Evolutionary conservation across 2,797 vertebrate genomes (phyloP).

Genomic region (Tadarida brasiliensis): DNA sequence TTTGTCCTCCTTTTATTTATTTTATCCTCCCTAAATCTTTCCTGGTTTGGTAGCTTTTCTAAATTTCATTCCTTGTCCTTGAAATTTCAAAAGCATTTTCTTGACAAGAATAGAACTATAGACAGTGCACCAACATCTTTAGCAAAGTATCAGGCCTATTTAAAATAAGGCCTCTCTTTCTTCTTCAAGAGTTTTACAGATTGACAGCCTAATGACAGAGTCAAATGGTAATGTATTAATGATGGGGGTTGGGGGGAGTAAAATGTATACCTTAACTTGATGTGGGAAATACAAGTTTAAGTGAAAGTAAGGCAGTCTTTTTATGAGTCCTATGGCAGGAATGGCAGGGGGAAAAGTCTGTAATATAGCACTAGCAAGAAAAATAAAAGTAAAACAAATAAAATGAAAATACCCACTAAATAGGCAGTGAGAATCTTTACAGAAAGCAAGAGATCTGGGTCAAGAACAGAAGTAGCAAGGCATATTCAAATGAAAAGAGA

Average conservation of each 20-base stretch:
- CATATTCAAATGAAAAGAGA: neutral
- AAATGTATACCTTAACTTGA: constrained; percentile 79
- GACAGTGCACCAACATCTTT: constrained; percentile 71
- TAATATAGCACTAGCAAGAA: constrained; percentile 17
- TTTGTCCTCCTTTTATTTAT: constrained; percentile 40
- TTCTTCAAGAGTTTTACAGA: constrained; percentile 75
- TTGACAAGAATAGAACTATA: constrained; percentile 79
- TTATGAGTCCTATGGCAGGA: constrained; percentile 57
- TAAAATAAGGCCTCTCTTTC: constrained; percentile 80
- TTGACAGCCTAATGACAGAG: constrained; percentile 82
- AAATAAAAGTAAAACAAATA: neutral
- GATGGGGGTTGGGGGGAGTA: constrained; percentile 29
- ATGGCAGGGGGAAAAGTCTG: neutral
- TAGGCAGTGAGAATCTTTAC: constrained; percentile 10
- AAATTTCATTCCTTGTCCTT: constrained; percentile 72
- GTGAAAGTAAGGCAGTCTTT: constrained; percentile 70
- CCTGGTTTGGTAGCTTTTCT: constrained; percentile 59
- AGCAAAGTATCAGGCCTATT: constrained; percentile 73
- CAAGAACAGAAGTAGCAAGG: constrained; percentile 1
- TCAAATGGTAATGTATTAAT: constrained; percentile 80
- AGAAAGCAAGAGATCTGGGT: constrained; percentile 20
- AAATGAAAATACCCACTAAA: constrained; percentile 26
- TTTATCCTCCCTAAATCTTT: constrained; percentile 39
- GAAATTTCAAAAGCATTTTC: constrained; percentile 77
- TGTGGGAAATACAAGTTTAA: constrained; percentile 74